Conservation (phyloP, 2,797 vertebrate species). For the Microctenopoma stevenorrisi region DNA sequence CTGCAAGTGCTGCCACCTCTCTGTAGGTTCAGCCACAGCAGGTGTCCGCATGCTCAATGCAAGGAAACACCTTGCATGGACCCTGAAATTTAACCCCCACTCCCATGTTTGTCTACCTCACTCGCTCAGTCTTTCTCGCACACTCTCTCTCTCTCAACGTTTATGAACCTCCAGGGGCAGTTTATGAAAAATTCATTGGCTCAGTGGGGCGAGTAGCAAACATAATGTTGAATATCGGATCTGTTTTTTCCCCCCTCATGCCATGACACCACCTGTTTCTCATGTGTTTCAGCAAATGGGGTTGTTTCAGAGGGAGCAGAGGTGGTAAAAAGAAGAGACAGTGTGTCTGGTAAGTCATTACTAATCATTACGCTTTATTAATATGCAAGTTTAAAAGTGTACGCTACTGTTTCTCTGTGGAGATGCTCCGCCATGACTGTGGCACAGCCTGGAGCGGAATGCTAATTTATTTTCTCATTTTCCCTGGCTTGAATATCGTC, state of each 20-base stretch:
- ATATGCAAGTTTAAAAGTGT: slow-evolving; percentile 64
- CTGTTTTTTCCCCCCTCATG: background rate
- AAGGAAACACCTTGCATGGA: slow-evolving; percentile 77
- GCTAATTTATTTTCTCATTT: slow-evolving; percentile 70
- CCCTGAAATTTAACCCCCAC: slow-evolving; percentile 5
- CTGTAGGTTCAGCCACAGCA: slow-evolving; percentile 78
- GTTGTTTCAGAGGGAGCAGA: slow-evolving; percentile 28
- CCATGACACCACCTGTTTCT: slow-evolving; percentile 62
- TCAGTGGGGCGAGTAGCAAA: slow-evolving; percentile 80
- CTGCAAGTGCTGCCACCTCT: slow-evolving; percentile 76
- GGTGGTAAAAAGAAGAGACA: slow-evolving; percentile 22
- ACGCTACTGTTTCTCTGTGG: slow-evolving; percentile 54
- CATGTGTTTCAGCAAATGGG: slow-evolving; percentile 40
- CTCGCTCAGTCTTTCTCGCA: slow-evolving; percentile 8
- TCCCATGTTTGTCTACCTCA: background rate
- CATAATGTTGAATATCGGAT: slow-evolving; percentile 78
- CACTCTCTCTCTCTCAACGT: slow-evolving; percentile 70
- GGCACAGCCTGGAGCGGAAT: slow-evolving; percentile 67
- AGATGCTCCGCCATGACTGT: slow-evolving; percentile 60
- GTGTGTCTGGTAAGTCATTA: slow-evolving; percentile 65
- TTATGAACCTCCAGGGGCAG: slow-evolving; percentile 87
- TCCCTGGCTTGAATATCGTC: slow-evolving; percentile 53
- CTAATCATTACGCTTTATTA: slow-evolving; percentile 57
- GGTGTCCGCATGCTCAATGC: slow-evolving; percentile 81
- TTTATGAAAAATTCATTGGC: slow-evolving; percentile 90